phyloP scores from a whole-genome alignment of 2,113 vertebrate genomes.

The Phalacrocorax brasilianus region DNA sequence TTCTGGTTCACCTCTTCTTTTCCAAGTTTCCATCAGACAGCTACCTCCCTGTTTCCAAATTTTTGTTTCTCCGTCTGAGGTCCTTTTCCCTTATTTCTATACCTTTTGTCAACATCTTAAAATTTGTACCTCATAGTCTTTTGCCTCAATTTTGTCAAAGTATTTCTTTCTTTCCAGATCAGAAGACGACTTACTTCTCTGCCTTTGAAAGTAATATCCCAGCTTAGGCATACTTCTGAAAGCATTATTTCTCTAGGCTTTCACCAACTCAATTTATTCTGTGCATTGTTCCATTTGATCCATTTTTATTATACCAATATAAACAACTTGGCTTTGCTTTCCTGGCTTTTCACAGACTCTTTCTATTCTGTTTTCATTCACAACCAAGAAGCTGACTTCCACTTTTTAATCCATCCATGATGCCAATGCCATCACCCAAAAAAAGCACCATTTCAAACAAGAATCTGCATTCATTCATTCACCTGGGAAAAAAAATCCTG shows the following conservation, averaged over 20 bases:
- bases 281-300: background rate
- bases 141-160: background rate
- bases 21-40: slow-evolving; percentile 50
- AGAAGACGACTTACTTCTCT: background rate
- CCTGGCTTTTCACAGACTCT: background rate
- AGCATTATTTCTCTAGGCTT: background rate
- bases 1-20: background rate
- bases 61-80: background rate
- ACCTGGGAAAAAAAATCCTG: background rate
- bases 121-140: background rate
- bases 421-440: background rate
- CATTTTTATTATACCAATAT: background rate
- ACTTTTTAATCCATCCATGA: background rate
- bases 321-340: background rate
- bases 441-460: background rate
- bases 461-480: background rate
- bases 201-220: background rate
- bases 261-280: background rate
- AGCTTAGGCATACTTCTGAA: background rate
- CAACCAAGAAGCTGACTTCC: background rate
- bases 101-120: background rate
- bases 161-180: background rate
- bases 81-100: background rate
- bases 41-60: background rate
- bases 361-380: background rate